Evolutionary conservation across 2,888 invertebrate genomes (phyloP).

Genomic region (Piscicola geometra): DNA sequence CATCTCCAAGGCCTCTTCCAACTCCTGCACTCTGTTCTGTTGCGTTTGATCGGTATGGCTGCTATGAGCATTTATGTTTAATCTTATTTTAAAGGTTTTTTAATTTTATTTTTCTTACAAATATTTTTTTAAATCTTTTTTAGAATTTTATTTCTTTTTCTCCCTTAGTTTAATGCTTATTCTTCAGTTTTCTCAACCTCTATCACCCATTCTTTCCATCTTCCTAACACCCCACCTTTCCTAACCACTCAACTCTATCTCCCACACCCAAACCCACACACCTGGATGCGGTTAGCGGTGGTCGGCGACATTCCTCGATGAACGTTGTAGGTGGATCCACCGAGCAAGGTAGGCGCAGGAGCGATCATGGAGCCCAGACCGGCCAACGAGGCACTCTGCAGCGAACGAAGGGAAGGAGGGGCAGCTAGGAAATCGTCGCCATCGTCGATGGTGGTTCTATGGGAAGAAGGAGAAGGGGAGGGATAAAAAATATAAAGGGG

Average conservation of each 20-base stretch:
- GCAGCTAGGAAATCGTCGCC: conserved; percentile 23
- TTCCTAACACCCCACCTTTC: no score
- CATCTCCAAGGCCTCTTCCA: conserved; percentile 29
- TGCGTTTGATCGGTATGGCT: no score
- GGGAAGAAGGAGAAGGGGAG: no score
- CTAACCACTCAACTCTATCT: no score
- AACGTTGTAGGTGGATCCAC: conserved; percentile 29
- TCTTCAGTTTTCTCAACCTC: no score
- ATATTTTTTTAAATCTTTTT: neutral
- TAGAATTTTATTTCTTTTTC: neutral
- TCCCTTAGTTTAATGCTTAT: no score
- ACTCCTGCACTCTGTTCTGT: conserved; percentile 28
- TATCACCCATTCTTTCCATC: neutral
- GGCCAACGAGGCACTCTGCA: conserved; percentile 7
- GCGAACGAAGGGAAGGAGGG: conserved; percentile 6
- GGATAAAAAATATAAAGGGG: no score
- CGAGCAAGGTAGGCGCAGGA: conserved; percentile 15
- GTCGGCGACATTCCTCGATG: conserved; percentile 29
- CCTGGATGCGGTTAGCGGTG: conserved; percentile 30
- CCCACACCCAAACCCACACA: neutral
- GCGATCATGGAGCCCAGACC: conserved; percentile 11
- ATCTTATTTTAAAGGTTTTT: no score
- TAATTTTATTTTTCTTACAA: neutral
- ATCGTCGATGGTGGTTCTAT: conserved; percentile 21
- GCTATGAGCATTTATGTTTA: no score